A percentile compares a stretch with the other conserved stretches of the same genome.
Evolutionary conservation across 2,888 invertebrate genomes (phyloP).

Genomic region (Cephus pulcher): DNA sequence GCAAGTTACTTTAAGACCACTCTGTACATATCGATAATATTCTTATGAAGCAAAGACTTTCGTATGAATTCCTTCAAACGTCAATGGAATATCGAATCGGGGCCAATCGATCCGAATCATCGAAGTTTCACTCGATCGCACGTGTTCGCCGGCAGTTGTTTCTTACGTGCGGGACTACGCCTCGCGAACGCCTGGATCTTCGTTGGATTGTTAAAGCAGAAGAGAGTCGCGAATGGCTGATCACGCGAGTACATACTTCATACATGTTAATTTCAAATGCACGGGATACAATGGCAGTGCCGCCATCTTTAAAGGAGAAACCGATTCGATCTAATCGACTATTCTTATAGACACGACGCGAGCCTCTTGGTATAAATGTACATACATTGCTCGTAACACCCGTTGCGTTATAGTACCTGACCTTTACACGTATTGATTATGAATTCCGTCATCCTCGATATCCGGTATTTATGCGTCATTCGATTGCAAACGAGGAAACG

Average conservation of each 20-base stretch:
- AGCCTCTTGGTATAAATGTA: neutral
- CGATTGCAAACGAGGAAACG: neutral
- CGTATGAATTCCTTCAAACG: neutral
- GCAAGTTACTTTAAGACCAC: neutral
- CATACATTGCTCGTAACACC: neutral
- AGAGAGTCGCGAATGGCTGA: neutral
- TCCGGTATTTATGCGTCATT: neutral
- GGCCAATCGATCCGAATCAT: constrained; percentile 23
- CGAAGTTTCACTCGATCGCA: constrained; percentile 26
- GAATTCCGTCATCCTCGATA: neutral
- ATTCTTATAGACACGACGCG: neutral
- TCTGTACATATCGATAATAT: neutral
- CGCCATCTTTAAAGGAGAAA: constrained; percentile 10
- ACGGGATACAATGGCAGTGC: constrained; percentile 23
- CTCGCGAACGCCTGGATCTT: neutral
- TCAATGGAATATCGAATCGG: neutral
- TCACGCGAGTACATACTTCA: neutral
- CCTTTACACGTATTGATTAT: neutral
- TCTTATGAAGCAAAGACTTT: neutral
- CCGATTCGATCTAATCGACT: neutral
- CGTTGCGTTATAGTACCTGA: neutral
- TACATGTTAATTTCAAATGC: constrained; percentile 9
- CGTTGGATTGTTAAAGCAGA: neutral
- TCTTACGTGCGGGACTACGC: too few relatives aligned
- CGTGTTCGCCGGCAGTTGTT: constrained; percentile 7